A percentile compares a stretch with the other conserved stretches of the same genome.
phyloP scores from a whole-genome alignment of 1,140 invertebrate genomes.

The Drosophila neocordata region DNA sequence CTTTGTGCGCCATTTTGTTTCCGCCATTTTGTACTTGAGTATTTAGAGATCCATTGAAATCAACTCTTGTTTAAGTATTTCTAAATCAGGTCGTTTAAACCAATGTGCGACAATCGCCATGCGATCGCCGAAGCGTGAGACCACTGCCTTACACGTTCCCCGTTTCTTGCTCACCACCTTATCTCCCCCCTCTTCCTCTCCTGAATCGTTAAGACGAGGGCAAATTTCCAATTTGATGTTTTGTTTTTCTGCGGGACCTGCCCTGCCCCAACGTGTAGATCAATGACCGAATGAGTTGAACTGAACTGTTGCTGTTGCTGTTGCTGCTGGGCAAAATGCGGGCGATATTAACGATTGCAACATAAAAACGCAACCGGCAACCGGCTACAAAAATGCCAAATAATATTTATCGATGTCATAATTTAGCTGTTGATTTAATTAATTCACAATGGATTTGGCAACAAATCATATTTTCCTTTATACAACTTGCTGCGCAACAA shows the following conservation, averaged over 20 bases:
- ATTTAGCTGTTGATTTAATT: slow-evolving; percentile 13
- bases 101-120: background rate
- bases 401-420: slow-evolving; percentile 18
- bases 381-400: slow-evolving; percentile 10
- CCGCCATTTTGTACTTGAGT: background rate
- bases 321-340: slow-evolving; percentile 8
- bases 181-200: background rate
- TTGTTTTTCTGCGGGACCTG: slow-evolving; percentile 9
- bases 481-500: slow-evolving; percentile 62
- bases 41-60: background rate
- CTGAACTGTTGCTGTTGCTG: background rate
- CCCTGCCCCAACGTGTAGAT: slow-evolving; percentile 5
- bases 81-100: background rate
- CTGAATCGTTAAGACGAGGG: background rate
- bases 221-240: slow-evolving; percentile 5
- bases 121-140: slow-evolving; percentile 1
- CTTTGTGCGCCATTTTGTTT: background rate
- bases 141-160: background rate
- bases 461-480: slow-evolving; percentile 25
- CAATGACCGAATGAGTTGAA: slow-evolving; percentile 3
- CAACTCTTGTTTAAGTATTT: background rate
- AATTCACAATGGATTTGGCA: background rate
- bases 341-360: slow-evolving; percentile 13
- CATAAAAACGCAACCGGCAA: slow-evolving; percentile 14
- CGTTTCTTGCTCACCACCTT: too few relatives aligned